Evolutionary conservation across 2,888 invertebrate species (phyloP).

Genomic region (Sesia bembeciformis): DNA sequence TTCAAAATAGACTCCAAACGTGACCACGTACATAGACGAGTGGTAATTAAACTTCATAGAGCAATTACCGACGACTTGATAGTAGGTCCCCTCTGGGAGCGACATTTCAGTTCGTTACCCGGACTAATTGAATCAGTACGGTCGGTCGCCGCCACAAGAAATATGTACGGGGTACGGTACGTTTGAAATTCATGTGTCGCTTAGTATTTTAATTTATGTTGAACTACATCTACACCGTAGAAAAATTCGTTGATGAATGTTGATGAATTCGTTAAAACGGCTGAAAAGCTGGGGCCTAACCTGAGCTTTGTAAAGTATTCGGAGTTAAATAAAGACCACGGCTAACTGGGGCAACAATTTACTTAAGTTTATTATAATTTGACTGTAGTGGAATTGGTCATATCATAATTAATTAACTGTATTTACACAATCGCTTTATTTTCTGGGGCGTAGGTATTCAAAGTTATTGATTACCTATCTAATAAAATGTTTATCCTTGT

Average conservation of each 20-base stretch:
- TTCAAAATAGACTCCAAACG: background rate
- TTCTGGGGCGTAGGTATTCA: no score
- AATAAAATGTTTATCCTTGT: no score
- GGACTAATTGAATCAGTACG: slow-evolving; percentile 28
- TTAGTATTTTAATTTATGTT: slow-evolving; percentile 1
- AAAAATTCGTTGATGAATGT: background rate
- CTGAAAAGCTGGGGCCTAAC: no score
- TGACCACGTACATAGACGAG: slow-evolving; percentile 1
- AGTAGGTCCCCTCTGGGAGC: slow-evolving; percentile 25
- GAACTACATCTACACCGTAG: background rate
- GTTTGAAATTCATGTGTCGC: slow-evolving; percentile 6
- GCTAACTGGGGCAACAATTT: no score
- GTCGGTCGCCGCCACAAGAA: slow-evolving; percentile 13
- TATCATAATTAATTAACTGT: no score
- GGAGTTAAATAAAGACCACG: no score
- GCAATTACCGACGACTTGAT: slow-evolving; percentile 24
- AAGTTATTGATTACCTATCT: no score
- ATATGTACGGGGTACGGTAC: slow-evolving; percentile 2
- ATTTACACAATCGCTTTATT: no score
- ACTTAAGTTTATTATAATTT: no score
- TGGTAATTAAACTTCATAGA: slow-evolving; percentile 22
- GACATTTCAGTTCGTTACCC: slow-evolving; percentile 32
- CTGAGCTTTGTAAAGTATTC: no score
- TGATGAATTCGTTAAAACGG: no score
- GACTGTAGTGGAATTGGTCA: no score